phyloP scores from a whole-genome alignment of 2,113 vertebrate genomes.

The Chloropsis cyanopogon region DNA sequence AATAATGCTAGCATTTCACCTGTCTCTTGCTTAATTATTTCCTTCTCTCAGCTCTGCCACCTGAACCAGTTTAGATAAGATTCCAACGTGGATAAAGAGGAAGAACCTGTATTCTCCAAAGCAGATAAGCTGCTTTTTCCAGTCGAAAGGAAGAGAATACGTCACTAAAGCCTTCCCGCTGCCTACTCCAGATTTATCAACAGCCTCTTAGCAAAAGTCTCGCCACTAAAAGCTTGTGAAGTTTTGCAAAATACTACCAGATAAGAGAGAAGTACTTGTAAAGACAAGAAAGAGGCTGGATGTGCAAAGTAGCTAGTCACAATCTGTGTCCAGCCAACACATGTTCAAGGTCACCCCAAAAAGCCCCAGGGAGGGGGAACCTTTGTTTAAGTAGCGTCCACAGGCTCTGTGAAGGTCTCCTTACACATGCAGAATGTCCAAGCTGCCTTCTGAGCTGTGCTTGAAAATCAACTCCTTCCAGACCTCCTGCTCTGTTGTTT shows the following conservation, averaged over 20 bases:
- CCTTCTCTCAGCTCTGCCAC: slow-evolving; percentile 49
- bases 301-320: neutral
- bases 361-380: neutral
- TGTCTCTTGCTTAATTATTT: slow-evolving; percentile 69
- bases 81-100: slow-evolving; percentile 37
- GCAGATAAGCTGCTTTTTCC: slow-evolving; percentile 20
- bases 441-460: neutral
- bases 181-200: slow-evolving; percentile 2
- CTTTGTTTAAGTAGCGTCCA: neutral
- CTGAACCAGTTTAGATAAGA: slow-evolving; percentile 72
- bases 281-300: neutral
- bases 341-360: neutral
- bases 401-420: neutral
- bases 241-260: neutral
- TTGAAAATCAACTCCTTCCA: neutral
- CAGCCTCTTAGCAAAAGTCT: neutral
- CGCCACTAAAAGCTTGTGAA: neutral
- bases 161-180: neutral
- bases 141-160: neutral
- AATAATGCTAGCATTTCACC: slow-evolving; percentile 69
- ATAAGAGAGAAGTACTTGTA: slow-evolving; percentile 3
- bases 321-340: rapidly evolving
- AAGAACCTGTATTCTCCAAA: slow-evolving; percentile 6
- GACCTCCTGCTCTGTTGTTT: neutral
- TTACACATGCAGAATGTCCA: neutral